Base-by-base conservation (phyloP, 1,140 invertebrate species). In the Parasteatoda tepidariorum region DNA sequence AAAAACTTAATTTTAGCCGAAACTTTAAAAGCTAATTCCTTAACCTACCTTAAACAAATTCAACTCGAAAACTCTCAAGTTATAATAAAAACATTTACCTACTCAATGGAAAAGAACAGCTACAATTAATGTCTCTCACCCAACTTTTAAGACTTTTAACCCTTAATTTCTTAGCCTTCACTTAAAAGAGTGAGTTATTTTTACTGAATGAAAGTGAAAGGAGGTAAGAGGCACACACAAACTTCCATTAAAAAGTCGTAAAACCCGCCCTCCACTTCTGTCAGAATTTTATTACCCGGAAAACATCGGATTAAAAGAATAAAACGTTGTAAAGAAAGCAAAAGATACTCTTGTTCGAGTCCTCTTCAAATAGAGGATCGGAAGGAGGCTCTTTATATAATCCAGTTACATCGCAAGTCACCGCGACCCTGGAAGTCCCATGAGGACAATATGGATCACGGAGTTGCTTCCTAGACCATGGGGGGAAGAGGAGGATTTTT, bases 341-440 rank as follows among this genome's bases (percentile, higher is more conserved):
- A 62, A 11, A 26, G 7, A 13, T 26, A 62, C 59, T 18, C 2
- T 55, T 55, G 13, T 55, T 55, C 28, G n/a, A 61, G 28, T 26
- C 59, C 22, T 13, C 11, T 13, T 3, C 1, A 55, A 18, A 1
- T 1, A 55, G 13, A 3, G 1, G 22, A 22, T 24, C 22, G 9
- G 28, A 26, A 33, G 18, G 28, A 15, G 13, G 7, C 68, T 54
- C 41, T 73, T 68, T 57, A 79, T 79, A 38, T 79, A 79, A 79
- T 79, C 76, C 62, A 68, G 76, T 79, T 79, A 79, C 64, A 66
- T 7, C 57, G n/a, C 61, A 64, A 66, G 62, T 78, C 74, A 78
- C 41, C 62, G 62, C 62, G 76, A 67, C 62, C 62, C 64, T 18
- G 38, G 18, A 68, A 26, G 34, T 57, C 67, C 31, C 76, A 9